phyloP scores from a whole-genome alignment of 2,113 vertebrate genomes.

The Malaclemys terrapin region DNA sequence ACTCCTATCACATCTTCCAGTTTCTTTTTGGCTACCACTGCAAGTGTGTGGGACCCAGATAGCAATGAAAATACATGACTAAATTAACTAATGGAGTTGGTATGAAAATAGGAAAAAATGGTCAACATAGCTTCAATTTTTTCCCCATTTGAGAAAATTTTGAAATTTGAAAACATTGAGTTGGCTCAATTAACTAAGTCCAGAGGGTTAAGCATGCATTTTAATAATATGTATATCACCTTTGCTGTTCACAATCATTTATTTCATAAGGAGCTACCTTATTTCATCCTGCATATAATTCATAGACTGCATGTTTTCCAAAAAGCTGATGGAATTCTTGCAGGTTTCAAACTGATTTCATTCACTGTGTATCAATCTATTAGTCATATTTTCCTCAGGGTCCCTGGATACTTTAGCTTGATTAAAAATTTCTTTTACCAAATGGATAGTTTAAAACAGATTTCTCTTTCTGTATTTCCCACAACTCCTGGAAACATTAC shows the following conservation, averaged over 20 bases:
- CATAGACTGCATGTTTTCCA: not conserved
- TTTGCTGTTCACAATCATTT: not conserved
- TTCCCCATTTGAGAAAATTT: not conserved
- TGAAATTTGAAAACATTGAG: not conserved
- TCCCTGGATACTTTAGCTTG: not conserved
- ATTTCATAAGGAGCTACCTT: not conserved
- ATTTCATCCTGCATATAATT: not conserved
- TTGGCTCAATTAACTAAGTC: conserved; percentile 7
- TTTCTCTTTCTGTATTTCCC: not conserved
- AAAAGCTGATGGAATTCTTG: not conserved
- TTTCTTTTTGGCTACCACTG: accelerated
- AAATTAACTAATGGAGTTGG: not conserved
- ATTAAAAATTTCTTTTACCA: not conserved
- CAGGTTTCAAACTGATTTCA: not conserved
- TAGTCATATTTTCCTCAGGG: not conserved
- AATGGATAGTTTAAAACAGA: not conserved
- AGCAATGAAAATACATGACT: not conserved
- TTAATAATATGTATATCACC: conserved; percentile 5
- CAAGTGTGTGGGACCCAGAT: not conserved
- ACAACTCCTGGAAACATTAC: not conserved
- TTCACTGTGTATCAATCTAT: not conserved
- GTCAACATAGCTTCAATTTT: not conserved
- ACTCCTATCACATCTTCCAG: not conserved
- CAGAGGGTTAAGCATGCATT: not conserved
- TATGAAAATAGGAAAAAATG: not conserved